Conservation (phyloP, 2,113 vertebrate genomes). For the Cygnus buccinator region DNA sequence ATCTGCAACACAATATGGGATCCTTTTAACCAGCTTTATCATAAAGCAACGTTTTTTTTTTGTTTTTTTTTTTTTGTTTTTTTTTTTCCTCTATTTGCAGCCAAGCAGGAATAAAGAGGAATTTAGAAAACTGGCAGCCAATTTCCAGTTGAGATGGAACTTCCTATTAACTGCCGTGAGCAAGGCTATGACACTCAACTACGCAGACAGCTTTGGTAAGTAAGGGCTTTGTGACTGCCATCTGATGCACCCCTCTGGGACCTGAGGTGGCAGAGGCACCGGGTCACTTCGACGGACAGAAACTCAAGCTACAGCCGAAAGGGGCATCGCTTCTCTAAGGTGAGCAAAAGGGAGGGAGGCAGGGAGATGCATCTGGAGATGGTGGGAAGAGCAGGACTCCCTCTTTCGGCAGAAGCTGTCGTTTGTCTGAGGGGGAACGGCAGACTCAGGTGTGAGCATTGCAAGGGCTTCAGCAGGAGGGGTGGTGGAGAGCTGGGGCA, state of each 20-base stretch:
- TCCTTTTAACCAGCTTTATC: not conserved
- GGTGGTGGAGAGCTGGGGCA: not conserved
- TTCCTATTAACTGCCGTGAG: constrained; percentile 68
- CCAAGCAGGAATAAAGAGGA: constrained; percentile 71
- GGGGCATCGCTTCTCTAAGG: not conserved
- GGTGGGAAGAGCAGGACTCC: not conserved
- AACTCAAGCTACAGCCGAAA: not conserved
- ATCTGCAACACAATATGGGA: not conserved
- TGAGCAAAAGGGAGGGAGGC: not conserved
- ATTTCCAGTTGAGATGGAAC: constrained; percentile 77
- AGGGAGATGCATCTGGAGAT: not conserved
- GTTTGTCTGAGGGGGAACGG: not conserved
- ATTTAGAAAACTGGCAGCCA: constrained; percentile 56
- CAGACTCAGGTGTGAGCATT: not conserved
- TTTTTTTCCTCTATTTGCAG: constrained; percentile 26
- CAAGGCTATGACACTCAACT: constrained; percentile 71
- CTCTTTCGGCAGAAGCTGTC: not conserved
- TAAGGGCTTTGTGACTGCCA: not conserved
- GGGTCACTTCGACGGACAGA: not conserved
- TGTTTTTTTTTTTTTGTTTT: not conserved
- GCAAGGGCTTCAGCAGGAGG: not conserved
- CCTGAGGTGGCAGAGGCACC: not conserved
- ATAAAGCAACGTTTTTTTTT: not conserved
- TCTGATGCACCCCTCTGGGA: accelerated
- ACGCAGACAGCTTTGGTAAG: constrained; percentile 73